Base-by-base conservation (phyloP, 2,113 vertebrate genomes). In the Tachysurus fulvidraco region DNA sequence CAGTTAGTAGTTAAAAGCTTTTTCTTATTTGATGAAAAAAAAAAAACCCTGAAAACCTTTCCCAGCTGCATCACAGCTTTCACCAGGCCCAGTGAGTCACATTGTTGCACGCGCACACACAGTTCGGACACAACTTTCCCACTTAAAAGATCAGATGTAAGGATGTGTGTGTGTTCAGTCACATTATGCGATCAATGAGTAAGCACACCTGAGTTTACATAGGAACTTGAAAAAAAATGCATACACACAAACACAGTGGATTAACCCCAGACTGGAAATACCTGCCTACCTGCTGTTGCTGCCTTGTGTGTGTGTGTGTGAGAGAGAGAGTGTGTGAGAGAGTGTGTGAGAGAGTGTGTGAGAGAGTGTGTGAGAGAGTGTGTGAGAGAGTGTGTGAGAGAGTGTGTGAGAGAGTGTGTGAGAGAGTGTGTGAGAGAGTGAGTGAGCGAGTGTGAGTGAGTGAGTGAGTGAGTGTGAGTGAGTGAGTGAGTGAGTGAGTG, bases 261-360 rank as follows among this genome's bases (percentile, higher is more conserved):
- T 36, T 52, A 82, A 80, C 50, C 55, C 78, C 60, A 54, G 90
- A 94, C 93, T 92, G 93, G 93, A 94, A 93, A 92, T 94, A 93
- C 93, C 93, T 90, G 94, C 83, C 67, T 81, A 30, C 71, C 76
- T 81, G 69, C 83, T 85, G 69, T 77, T 62, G n/a, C n/a, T 52
- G 55, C 36, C 36, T 36, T 36, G 36, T 77, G 28, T 23, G n/a
- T n/a, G 28, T 57, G 21, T 23, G 44, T 59, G 65, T 73, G 77
- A 7, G 83, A 46, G 36, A 14, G 67, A 52, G 65, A 54, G 69
- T 74, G 59, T 25, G 67, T 3, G 62, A 46, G 46, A 46, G 46
- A 46, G n/a, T n/a, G n/a, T n/a, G n/a, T n/a, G n/a, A n/a, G n/a
- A n/a, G n/a, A n/a, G 28, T 59, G 67, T 30, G 23, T 1, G 46